These are phyloP conservation scores for Macropis europaea DNA, from an alignment of 2,888 invertebrate species.

Conservation along the genomic window DNA sequence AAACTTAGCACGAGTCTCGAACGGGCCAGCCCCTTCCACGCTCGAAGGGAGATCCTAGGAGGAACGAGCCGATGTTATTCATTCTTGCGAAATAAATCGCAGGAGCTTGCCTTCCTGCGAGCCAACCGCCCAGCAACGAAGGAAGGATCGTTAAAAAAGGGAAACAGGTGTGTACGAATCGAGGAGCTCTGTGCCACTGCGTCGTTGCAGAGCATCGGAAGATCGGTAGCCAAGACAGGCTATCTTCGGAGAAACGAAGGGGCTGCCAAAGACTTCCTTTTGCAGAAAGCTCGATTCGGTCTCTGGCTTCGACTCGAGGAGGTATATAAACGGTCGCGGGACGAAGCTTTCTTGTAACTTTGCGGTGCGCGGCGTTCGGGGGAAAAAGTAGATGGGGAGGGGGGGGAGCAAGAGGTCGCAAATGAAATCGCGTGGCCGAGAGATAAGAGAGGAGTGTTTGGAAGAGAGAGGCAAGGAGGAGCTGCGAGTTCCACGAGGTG, in stretches of 20 bases:
- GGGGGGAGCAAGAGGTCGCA: not conserved
- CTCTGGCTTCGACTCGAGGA: no score
- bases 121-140: not conserved
- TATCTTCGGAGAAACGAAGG: no score
- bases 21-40: slow-evolving; percentile 12
- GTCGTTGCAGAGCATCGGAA: no score
- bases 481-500: slow-evolving; percentile 1
- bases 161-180: not conserved
- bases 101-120: not conserved
- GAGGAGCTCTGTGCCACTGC: no score
- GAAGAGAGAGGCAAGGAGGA: slow-evolving; percentile 6
- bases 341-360: no score
- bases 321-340: no score
- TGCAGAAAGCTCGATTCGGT: no score
- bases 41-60: slow-evolving; percentile 19
- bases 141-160: not conserved
- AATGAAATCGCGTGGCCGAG: not conserved
- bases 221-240: no score
- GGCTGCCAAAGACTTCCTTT: no score
- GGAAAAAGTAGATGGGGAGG: no score
- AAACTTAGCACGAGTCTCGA: slow-evolving; percentile 32
- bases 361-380: no score
- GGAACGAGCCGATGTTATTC: slow-evolving; percentile 3
- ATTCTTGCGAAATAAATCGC: slow-evolving; percentile 5
- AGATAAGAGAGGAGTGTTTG: slow-evolving; percentile 1